Conservation (phyloP, 2,113 vertebrate species). For the Anthoscopus minutus region DNA sequence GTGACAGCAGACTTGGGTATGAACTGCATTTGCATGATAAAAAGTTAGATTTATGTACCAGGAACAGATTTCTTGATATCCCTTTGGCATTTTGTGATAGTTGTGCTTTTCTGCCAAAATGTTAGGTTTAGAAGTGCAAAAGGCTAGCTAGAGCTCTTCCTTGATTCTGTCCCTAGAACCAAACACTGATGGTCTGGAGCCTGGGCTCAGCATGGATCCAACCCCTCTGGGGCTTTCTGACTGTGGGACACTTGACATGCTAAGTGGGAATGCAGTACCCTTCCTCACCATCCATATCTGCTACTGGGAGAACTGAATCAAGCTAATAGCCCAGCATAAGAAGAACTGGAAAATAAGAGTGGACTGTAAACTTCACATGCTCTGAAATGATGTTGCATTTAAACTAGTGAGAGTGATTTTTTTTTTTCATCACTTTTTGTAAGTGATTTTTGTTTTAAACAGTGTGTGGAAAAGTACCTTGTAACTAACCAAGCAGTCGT, state of each 20-base stretch:
- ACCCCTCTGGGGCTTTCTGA: rapidly evolving
- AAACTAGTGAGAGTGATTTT: not conserved
- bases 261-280: rapidly evolving
- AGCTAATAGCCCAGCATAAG: not conserved
- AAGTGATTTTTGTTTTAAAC: not conserved
- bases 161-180: not conserved
- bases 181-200: not conserved
- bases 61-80: not conserved
- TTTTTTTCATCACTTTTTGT: not conserved
- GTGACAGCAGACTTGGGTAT: not conserved
- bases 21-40: not conserved
- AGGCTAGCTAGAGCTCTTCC: not conserved
- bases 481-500: not conserved
- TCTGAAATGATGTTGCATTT: not conserved
- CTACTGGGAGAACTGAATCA: rapidly evolving
- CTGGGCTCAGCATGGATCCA: not conserved
- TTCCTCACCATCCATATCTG: not conserved
- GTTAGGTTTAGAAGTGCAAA: not conserved
- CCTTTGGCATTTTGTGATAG: not conserved
- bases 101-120: not conserved
- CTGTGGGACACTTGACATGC: rapidly evolving
- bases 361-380: not conserved
- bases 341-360: not conserved
- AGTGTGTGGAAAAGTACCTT: not conserved
- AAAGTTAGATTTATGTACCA: not conserved